These are phyloP conservation scores for Azorinus chamasolen DNA, from an alignment of 2,888 invertebrate species.

Conservation along the genomic window DNA sequence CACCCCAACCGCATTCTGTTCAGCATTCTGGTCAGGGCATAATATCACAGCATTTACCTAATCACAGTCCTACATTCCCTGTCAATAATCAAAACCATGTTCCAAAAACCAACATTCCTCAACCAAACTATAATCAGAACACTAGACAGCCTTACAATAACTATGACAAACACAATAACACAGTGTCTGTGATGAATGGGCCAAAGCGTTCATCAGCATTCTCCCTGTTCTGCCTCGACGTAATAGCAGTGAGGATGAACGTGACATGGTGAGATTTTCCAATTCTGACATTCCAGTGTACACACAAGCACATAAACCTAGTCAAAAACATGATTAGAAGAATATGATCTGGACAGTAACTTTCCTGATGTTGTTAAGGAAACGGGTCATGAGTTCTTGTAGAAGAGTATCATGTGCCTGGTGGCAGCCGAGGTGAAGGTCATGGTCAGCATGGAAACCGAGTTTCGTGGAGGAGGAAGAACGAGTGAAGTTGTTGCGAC, in stretches of 20 bases:
- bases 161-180: constrained; percentile 10
- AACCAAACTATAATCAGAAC: constrained; percentile 29
- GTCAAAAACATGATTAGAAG: constrained; percentile 74
- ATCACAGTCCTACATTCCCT: constrained; percentile 10
- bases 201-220: constrained; percentile 62
- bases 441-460: constrained; percentile 47
- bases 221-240: constrained; percentile 54
- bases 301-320: constrained; percentile 58
- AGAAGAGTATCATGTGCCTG: constrained; percentile 74
- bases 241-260: constrained; percentile 40
- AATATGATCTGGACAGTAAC: constrained; percentile 85
- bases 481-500: constrained; percentile 89
- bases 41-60: constrained; percentile 2
- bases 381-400: constrained; percentile 61
- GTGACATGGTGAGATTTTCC: constrained; percentile 33
- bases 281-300: constrained; percentile 67
- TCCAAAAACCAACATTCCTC: constrained; percentile 6
- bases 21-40: constrained; percentile 27
- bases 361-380: constrained; percentile 74
- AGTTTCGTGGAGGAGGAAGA: constrained; percentile 63
- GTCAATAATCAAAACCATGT: constrained; percentile 12
- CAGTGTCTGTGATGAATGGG: constrained; percentile 10
- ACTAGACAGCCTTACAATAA: constrained; percentile 19
- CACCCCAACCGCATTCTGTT: constrained; percentile 6
- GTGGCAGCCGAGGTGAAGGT: constrained; percentile 41